Evolutionary conservation across 1,140 invertebrate genomes (phyloP).

Genomic region (Goniozus legneri): DNA sequence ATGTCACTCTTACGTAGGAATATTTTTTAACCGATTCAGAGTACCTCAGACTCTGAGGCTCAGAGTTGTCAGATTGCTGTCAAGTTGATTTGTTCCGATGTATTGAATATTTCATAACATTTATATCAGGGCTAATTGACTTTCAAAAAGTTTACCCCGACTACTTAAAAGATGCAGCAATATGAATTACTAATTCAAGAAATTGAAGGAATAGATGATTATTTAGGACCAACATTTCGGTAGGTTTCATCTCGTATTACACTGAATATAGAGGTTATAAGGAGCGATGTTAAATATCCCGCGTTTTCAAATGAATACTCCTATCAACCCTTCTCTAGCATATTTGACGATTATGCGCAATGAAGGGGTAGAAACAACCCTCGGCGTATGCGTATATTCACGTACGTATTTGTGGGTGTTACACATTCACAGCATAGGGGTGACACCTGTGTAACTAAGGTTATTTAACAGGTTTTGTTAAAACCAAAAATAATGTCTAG

Average conservation of each 20-base stretch:
- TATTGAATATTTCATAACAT: too few relatives aligned
- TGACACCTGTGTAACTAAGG: not conserved
- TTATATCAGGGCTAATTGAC: too few relatives aligned
- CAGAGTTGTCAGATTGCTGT: too few relatives aligned
- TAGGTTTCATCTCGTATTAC: too few relatives aligned
- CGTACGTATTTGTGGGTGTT: too few relatives aligned
- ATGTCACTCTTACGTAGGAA: too few relatives aligned
- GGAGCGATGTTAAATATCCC: constrained; percentile 38
- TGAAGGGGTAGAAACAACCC: constrained; percentile 24
- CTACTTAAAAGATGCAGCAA: constrained; percentile 49
- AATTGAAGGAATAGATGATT: constrained; percentile 87
- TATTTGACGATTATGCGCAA: constrained; percentile 43
- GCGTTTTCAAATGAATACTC: constrained; percentile 26
- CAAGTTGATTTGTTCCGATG: too few relatives aligned
- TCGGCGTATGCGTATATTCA: not conserved
- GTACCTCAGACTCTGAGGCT: too few relatives aligned
- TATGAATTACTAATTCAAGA: constrained; percentile 74
- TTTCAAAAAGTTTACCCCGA: too few relatives aligned
- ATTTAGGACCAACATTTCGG: constrained; percentile 85
- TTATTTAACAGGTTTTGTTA: not conserved
- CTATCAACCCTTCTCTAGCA: constrained; percentile 41
- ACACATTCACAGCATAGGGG: not conserved
- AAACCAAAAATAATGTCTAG: constrained; percentile 27
- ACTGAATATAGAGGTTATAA: too few relatives aligned
- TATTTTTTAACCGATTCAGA: too few relatives aligned